These are phyloP conservation scores for Acomys russatus DNA, from an alignment of 2,797 vertebrate species.

Conservation along the genomic window DNA sequence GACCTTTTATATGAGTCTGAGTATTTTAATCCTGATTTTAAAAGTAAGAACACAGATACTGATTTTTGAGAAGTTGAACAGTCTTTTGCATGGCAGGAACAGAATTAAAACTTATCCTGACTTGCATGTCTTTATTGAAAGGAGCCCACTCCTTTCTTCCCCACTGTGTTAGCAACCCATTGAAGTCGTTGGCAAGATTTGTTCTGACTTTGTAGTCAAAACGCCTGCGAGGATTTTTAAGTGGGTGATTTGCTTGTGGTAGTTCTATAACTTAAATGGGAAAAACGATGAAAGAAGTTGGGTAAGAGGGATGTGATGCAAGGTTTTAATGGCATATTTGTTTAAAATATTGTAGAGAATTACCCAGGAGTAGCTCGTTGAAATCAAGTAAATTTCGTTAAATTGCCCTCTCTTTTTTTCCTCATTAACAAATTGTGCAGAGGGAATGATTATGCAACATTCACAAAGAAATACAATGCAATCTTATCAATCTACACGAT, in stretches of 20 bases:
- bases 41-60: neutral
- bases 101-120: slow-evolving; percentile 16
- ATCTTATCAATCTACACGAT: slow-evolving; percentile 77
- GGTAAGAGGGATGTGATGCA: slow-evolving; percentile 83
- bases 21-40: slow-evolving; percentile 16
- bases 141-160: neutral
- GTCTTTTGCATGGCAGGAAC: neutral
- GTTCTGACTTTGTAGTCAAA: slow-evolving; percentile 65
- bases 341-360: slow-evolving; percentile 87
- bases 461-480: slow-evolving; percentile 81
- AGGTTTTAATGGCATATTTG: slow-evolving; percentile 87
- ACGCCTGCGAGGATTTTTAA: slow-evolving; percentile 61
- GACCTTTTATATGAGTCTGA: neutral
- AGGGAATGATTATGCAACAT: slow-evolving; percentile 83
- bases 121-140: neutral
- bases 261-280: slow-evolving; percentile 66
- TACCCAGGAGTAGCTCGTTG: slow-evolving; percentile 83
- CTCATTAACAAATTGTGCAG: slow-evolving; percentile 81
- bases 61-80: neutral
- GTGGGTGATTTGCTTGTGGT: slow-evolving; percentile 51
- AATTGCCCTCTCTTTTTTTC: slow-evolving; percentile 54
- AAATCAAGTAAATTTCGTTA: slow-evolving; percentile 86
- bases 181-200: neutral
- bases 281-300: slow-evolving; percentile 66
- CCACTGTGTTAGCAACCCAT: neutral